Conservation (phyloP, 2,797 vertebrate genomes). For the Notolabrus celidotus region DNA sequence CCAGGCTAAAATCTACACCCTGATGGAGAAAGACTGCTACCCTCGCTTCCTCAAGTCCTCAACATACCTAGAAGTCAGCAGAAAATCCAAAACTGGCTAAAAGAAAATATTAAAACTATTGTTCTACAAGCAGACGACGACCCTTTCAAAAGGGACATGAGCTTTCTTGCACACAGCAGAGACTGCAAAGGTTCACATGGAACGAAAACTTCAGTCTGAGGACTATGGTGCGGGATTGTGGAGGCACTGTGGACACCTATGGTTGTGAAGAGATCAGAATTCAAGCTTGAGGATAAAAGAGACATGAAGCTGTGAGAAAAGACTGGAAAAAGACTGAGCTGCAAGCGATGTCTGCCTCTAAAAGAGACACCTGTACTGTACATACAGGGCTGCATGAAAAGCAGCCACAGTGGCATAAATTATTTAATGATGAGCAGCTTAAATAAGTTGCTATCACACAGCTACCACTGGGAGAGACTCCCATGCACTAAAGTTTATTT, state of each 20-base stretch:
- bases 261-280: neutral
- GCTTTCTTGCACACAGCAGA: constrained; percentile 22
- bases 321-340: constrained; percentile 15
- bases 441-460: constrained; percentile 46
- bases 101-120: neutral
- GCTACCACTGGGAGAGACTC: constrained; percentile 43
- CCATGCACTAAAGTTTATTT: constrained; percentile 63
- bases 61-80: constrained; percentile 77
- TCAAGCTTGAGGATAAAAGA: constrained; percentile 30
- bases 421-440: neutral
- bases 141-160: constrained; percentile 21
- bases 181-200: constrained; percentile 20
- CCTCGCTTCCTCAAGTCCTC: constrained; percentile 92
- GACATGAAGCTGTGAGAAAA: constrained; percentile 29
- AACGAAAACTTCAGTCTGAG: constrained; percentile 33
- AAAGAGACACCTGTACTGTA: constrained; percentile 25
- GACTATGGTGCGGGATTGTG: constrained; percentile 15
- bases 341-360: neutral
- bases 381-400: constrained; percentile 6
- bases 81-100: constrained; percentile 65
- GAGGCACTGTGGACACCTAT: constrained; percentile 12
- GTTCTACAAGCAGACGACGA: neutral
- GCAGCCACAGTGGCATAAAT: constrained; percentile 15
- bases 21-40: constrained; percentile 98
- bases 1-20: constrained; percentile 89